A percentile compares a stretch with the other conserved stretches of the same genome.
Evolutionary conservation across 2,113 vertebrate genomes (phyloP).

Genomic region (Mesocricetus auratus): DNA sequence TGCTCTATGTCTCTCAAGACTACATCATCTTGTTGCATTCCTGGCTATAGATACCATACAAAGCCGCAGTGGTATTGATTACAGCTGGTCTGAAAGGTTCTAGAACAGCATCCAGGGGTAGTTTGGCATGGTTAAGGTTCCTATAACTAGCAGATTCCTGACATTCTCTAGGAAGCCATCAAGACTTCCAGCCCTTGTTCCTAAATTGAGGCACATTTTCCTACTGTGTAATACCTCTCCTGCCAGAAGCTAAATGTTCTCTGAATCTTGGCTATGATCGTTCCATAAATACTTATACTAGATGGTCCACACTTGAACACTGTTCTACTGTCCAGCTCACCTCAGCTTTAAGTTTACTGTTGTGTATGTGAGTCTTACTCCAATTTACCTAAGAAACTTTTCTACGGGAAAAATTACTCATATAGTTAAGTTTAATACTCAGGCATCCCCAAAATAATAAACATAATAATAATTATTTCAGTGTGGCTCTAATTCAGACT

Average conservation of each 20-base stretch:
- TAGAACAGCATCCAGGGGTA: neutral
- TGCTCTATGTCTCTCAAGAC: slow-evolving; percentile 7
- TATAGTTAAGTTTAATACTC: neutral
- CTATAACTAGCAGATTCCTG: neutral
- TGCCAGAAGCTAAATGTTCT: neutral
- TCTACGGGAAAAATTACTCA: neutral
- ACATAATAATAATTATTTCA: neutral
- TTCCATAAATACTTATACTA: neutral
- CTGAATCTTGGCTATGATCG: neutral
- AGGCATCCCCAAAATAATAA: neutral
- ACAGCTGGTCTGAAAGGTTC: neutral
- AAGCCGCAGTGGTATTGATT: neutral
- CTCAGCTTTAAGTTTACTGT: neutral
- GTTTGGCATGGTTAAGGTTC: neutral
- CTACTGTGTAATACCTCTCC: neutral
- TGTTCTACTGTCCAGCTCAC: neutral
- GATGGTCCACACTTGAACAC: neutral
- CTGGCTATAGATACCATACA: neutral
- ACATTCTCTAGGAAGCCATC: neutral
- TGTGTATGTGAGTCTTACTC: fast-evolving
- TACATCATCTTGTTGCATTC: neutral
- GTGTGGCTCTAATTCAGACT: neutral
- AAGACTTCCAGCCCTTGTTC: neutral
- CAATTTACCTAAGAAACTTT: neutral
- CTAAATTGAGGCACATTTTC: neutral